Conservation (phyloP, 2,888 invertebrate species). For the Pterostichus niger region DNA sequence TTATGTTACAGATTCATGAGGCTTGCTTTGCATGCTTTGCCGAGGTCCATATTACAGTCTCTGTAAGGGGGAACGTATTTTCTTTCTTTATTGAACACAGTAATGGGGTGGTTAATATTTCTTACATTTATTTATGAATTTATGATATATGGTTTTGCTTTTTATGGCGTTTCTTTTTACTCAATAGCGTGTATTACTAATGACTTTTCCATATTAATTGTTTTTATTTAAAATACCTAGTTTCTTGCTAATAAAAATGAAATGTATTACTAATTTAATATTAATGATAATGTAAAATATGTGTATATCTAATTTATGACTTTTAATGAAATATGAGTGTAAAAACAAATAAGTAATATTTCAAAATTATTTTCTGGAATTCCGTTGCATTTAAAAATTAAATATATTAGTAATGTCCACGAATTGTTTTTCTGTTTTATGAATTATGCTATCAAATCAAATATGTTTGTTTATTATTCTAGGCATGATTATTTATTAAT, state of each 20-base stretch:
- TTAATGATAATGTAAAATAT: too few species aligned
- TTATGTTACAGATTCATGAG: conserved; percentile 50
- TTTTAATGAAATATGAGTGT: background rate
- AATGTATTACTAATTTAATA: background rate
- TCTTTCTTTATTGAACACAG: conserved; percentile 1
- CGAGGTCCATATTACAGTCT: background rate
- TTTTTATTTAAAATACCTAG: background rate
- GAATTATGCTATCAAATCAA: conserved; percentile 13
- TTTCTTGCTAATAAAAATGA: background rate
- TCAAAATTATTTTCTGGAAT: background rate
- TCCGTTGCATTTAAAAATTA: conserved; percentile 13
- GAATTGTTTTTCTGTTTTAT: background rate
- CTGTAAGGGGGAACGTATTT: background rate
- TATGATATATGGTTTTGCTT: background rate
- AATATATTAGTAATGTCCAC: background rate
- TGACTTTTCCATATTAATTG: background rate
- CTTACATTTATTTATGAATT: background rate
- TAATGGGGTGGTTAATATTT: conserved; percentile 20
- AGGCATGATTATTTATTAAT: conserved; percentile 22
- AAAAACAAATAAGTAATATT: background rate
- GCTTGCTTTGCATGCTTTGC: background rate
- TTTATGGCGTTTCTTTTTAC: background rate
- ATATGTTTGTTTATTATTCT: background rate
- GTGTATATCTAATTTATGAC: too few species aligned
- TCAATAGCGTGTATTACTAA: background rate